Percentiles rank a stretch among this genome's conserved stretches.
phyloP scores from a whole-genome alignment of 2,113 vertebrate genomes.

The Crotalus viridis region DNA sequence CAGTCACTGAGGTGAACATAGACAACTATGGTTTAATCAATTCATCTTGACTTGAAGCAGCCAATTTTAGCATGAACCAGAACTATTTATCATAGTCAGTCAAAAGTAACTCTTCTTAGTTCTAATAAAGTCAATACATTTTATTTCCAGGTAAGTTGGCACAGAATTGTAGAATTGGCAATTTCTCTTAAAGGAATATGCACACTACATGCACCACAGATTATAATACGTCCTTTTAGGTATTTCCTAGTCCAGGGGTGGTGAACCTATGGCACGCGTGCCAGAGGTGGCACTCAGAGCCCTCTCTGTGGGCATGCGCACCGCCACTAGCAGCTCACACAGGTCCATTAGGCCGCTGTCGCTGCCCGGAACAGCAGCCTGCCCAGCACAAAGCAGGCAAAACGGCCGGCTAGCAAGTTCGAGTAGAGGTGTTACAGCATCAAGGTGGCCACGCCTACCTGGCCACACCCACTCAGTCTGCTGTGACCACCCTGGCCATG shows the following conservation, averaged over 20 bases:
- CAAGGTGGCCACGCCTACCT: too few relatives aligned
- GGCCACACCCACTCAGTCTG: too few relatives aligned
- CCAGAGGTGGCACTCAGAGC: too few relatives aligned
- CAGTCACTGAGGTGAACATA: background rate
- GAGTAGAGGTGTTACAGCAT: too few relatives aligned
- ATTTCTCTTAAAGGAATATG: background rate
- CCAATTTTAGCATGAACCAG: background rate
- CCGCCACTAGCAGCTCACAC: too few relatives aligned
- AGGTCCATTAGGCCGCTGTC: too few relatives aligned
- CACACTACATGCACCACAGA: background rate
- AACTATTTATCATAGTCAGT: background rate
- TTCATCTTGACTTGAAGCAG: background rate
- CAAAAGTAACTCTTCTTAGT: background rate
- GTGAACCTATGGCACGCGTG: too few relatives aligned
- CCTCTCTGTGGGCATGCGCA: too few relatives aligned
- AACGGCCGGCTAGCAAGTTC: too few relatives aligned
- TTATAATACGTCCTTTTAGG: background rate
- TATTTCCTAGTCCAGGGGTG: background rate
- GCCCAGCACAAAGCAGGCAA: too few relatives aligned
- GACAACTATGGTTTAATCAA: background rate
- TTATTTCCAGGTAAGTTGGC: background rate
- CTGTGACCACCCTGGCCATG: too few relatives aligned
- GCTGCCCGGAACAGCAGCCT: too few relatives aligned
- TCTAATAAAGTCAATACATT: background rate
- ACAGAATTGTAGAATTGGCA: background rate